A percentile compares a stretch with the other conserved stretches of the same genome.
These are phyloP conservation scores for Drosophila rufa DNA, from an alignment of 1,140 invertebrate species.

Conservation along the genomic window DNA sequence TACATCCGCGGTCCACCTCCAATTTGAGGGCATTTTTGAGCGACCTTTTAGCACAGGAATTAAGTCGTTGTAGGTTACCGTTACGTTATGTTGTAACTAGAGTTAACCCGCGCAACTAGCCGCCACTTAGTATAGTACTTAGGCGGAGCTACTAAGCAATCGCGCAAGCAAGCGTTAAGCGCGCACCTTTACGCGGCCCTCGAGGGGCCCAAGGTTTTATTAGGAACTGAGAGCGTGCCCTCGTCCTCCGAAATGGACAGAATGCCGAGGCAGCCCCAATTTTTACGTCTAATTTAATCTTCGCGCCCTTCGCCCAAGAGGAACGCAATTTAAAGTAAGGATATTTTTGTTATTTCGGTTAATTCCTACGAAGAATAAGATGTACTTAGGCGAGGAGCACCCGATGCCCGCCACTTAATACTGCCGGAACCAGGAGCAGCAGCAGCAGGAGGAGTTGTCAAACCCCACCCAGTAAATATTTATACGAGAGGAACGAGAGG, in stretches of 20 bases:
- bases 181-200: conserved; percentile 21
- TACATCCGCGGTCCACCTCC: conserved; percentile 95
- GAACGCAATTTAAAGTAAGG: conserved; percentile 58
- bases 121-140: background rate
- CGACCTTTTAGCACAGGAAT: conserved; percentile 15
- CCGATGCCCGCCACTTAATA: conserved; percentile 21
- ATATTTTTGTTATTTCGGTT: conserved; percentile 53
- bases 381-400: conserved; percentile 25
- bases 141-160: conserved; percentile 16
- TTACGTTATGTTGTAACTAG: conserved; percentile 59
- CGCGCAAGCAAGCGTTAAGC: conserved; percentile 25
- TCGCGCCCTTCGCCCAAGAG: conserved; percentile 16
- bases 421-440: conserved; percentile 19
- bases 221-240: conserved; percentile 22
- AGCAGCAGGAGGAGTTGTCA: conserved; percentile 7
- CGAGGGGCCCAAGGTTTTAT: conserved; percentile 29
- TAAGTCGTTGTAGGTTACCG: conserved; percentile 40
- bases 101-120: conserved; percentile 34
- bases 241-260: conserved; percentile 18
- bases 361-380: conserved; percentile 51
- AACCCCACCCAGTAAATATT: conserved; percentile 58
- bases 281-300: conserved; percentile 37
- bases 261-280: conserved; percentile 22
- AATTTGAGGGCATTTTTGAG: conserved; percentile 87
- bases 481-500: conserved; percentile 5